Evolutionary conservation across 2,888 invertebrate species (phyloP), one percentile per base, ranked within the genome.

Genomic region (Tinea trinotella): DNA sequence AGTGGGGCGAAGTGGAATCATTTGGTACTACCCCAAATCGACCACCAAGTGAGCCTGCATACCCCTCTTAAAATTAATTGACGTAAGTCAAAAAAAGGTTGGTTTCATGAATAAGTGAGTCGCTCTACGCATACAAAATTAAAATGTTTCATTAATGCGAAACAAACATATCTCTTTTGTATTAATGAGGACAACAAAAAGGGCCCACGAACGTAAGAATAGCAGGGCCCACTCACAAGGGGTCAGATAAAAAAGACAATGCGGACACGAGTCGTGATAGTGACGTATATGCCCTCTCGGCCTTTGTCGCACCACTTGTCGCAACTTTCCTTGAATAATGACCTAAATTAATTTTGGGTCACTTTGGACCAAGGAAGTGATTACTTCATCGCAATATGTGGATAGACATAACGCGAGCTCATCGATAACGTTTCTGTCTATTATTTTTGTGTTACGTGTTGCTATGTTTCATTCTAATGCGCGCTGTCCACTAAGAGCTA

Each of bases 311-410:
- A n/a, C 48, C 48, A 19, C 50, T 20, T 50, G 50, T 24, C 50
- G 50, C 24, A 18, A 22, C 50, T 13, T 63, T 30, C 17, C 49
- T 13, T 55, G 55, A 55, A 53, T 55, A 56, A 56, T 54, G 35
- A 57, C 59, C 61, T 59, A 63, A 68, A 69, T 68, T 68, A 68
- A 67, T 67, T 66, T 63, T 59, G 63, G 63, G 62, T 50, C 62
- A 62, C 61, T 58, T 58, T 57, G 61, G 59, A 57, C 59, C 60
- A 59, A 63, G 59, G 61, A 56, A 44, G 34, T 52, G 46, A 44
- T 30, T 19, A 46, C 35, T 35, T 35, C 12, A 12, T 35, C 12
- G 7, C 5, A 40, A 40, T 40, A 40, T 40, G 13, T 40, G 12
- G 12, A 13, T 18, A 22, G 50, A 50, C 50, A n/a, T 10, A 13